Evolutionary conservation across 2,113 vertebrate genomes (phyloP), one percentile per base, ranked within the genome.

Genomic region (Sprattus sprattus): DNA sequence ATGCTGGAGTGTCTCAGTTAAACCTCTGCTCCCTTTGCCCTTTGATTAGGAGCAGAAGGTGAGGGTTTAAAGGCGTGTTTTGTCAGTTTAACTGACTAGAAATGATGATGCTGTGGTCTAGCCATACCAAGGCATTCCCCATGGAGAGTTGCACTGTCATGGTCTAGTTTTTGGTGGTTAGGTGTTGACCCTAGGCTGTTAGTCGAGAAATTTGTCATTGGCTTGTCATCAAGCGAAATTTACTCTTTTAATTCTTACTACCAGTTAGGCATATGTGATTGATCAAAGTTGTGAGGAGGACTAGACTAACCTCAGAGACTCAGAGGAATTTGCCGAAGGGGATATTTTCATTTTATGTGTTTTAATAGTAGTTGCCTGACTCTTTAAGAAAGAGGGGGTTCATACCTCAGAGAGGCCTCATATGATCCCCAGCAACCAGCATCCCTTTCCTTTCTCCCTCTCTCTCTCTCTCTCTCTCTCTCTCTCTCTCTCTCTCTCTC

Each of bases 281-380:
- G 3, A 64, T 64, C n/a, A 0, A 64, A 64, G 22, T 28, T 25
- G 18, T 20, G 54, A 6, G 18, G 64, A 67, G n/a, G 64, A 25
- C 1, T 57, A 67, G 64, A 67, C 25, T 3, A 16, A 84, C 20
- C 83, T 54, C 0, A 49, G 81, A 81, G 83, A 84, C 86, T 60
- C 86, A 85, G 46, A n/a, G 88, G 82, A 84, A 87, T 84, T 64
- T 67, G 78, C 44, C 2, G 39, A 83, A 75, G 28, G 32, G 64
- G 20, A 80, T 83, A 13, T 45, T 60, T 50, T 45, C 13, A 78
- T 82, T 82, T 86, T 78, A 87, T 83, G 50, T 81, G 39, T 75
- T 78, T 80, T 85, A 86, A 25, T 71, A 44, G 83, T 47, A 22
- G 16, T 25, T 67, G 81, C n/a, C 80, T 78, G 46, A 57, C 81